Evolutionary conservation across 1,140 invertebrate species (phyloP), one percentile per base, ranked within the genome.

Genomic region (Brachionus rubens): DNA sequence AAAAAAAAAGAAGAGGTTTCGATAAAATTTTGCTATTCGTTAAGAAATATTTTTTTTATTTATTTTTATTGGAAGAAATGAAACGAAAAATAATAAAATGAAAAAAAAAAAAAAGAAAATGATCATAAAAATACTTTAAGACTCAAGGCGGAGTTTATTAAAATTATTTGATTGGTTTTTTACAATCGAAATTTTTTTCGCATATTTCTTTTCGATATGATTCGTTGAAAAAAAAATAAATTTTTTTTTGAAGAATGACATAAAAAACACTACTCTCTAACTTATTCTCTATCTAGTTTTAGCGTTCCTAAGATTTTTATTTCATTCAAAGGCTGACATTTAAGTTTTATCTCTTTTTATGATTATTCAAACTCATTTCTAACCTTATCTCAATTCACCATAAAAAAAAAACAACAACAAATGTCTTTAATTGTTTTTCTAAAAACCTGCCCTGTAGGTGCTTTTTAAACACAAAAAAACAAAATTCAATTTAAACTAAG

Each of bases 51-150:
- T 43, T 1, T 36, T n/a, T 62, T 21, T 36, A 24, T 43, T 41
- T 65, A 43, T 43, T 65, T 65, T 43, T 65, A 43, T 65, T 65
- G 36, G 36, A 24, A 24, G 33, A 43, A 65, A 65, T 24, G 43
- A 43, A 65, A 12, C 24, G 50, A 54, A 26, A 54, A 26, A 54
- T 43, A 43, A 65, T 24, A 36, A 41, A 65, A 43, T 21, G 43
- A 65, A 46, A 16, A 46, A 14, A 3, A 14, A 46, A 65, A 65
- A 40, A 65, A 65, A 65, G 26, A 36, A 59, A 59, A 59, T 59
- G 54, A 59, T 59, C 54, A 59, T 59, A 59, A 59, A 54, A 59
- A 59, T 59, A 59, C 54, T 59, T 59, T 59, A 59, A 59, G 54
- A 59, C 33, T 21, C 10, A 3, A n/a, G 54, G 54, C 54, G 54